phyloP scores from a whole-genome alignment of 2,113 vertebrate species.

The Plecturocebus donacophilus region DNA sequence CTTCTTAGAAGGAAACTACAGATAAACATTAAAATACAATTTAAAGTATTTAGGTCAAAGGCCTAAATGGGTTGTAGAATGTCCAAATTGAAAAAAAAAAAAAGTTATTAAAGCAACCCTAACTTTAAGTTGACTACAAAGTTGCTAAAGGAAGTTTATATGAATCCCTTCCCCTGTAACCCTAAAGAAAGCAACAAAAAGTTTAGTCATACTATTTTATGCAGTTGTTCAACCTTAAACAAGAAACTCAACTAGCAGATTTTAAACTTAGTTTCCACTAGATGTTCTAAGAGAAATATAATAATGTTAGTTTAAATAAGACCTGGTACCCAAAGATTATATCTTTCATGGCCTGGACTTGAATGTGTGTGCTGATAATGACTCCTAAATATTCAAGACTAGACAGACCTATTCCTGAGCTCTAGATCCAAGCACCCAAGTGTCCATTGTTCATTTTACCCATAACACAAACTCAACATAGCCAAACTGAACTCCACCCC shows the following conservation, averaged over 20 bases:
- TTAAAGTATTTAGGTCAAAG: slow-evolving; percentile 18
- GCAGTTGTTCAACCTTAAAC: background rate
- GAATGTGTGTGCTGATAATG: background rate
- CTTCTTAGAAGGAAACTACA: slow-evolving; percentile 43
- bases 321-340: background rate
- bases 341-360: background rate
- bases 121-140: background rate
- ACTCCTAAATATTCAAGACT: background rate
- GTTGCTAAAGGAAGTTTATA: background rate
- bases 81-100: background rate
- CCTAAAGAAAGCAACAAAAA: background rate
- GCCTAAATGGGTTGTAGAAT: background rate
- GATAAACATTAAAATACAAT: slow-evolving; percentile 42
- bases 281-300: background rate
- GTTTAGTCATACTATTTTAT: background rate
- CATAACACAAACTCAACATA: background rate
- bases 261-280: slow-evolving; percentile 25
- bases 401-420: background rate
- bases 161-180: background rate
- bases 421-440: background rate
- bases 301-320: background rate
- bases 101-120: background rate
- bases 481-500: background rate
- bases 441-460: background rate
- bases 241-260: background rate